These are phyloP conservation scores for Sphenopsis melanotis DNA, from an alignment of 2,797 vertebrate species.

Conservation along the genomic window DNA sequence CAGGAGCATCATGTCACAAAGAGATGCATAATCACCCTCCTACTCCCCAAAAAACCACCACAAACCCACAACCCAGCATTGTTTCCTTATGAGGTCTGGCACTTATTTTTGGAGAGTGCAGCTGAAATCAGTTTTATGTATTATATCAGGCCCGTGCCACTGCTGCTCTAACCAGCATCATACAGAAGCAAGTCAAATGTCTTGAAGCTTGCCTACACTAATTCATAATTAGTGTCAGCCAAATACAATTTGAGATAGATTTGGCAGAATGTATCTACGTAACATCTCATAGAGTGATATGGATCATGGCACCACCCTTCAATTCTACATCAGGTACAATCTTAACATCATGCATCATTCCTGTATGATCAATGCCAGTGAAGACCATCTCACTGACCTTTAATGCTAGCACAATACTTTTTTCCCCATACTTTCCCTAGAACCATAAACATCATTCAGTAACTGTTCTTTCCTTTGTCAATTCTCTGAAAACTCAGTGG, in stretches of 20 bases:
- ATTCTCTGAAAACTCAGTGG: neutral
- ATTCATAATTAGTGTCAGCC: neutral
- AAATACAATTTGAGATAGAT: neutral
- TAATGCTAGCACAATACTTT: neutral
- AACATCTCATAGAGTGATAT: neutral
- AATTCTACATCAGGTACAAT: neutral
- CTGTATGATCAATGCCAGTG: neutral
- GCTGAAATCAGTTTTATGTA: neutral
- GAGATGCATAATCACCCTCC: neutral
- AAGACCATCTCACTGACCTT: neutral
- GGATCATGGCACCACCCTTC: neutral
- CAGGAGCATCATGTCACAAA: neutral
- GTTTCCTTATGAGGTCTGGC: neutral
- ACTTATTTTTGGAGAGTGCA: neutral
- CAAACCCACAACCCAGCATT: neutral
- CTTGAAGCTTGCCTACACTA: neutral
- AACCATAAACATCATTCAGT: neutral
- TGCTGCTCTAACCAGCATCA: neutral
- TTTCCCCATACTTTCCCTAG: neutral
- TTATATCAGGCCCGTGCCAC: neutral
- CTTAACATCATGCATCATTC: neutral
- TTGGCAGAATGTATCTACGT: fast-evolving
- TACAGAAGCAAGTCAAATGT: neutral
- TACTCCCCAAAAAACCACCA: fast-evolving
- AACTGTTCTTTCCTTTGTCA: neutral